Evolutionary conservation across 1,140 invertebrate species (phyloP), one percentile per base, ranked within the genome.

Genomic region (Bombus affinis): DNA sequence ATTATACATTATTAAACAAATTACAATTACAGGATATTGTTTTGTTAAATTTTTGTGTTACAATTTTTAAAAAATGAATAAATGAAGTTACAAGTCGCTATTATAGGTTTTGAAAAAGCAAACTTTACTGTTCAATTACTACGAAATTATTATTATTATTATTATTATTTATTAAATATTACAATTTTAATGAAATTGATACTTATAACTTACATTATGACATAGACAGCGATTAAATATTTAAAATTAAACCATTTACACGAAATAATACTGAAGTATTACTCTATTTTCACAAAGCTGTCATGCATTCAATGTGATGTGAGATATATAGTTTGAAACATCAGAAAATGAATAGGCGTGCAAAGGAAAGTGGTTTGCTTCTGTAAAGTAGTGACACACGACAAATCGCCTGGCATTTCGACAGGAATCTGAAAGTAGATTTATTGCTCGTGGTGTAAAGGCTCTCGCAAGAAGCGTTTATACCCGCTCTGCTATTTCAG

Each of bases 401-500:
- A 90, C 86, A 90, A 90, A 86, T 90, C 79, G 89, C 83, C 83
- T 86, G 83, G 83, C 81, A 72, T 90, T 90, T 91, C 89, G 86
- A 88, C 89, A 86, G 89, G 84, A 90, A 90, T 84, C 83, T 79
- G 81, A 90, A 88, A 84, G 86, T 85, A 88, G 86, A 91, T 91
- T 91, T 91, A 91, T 90, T 71, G 75, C 13, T 13, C 72, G 39
- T 65, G 72, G 78, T 88, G 86, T 82, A 87, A 90, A 90, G 88
- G 86, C 72, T 81, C 68, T 83, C 85, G 72, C 78, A 28, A 68
- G 62, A 86, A 66, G 42, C 74, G 80, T 89, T 86, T 78, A 71
- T 86, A 87, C 85, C 39, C 35, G 76, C 68, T 42, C 53, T 35
- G 57, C 47, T 75, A 75, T 75, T 71, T 86, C 68, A 84, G 47